phyloP scores from a whole-genome alignment of 2,797 vertebrate species.

The Sciurus vulgaris region DNA sequence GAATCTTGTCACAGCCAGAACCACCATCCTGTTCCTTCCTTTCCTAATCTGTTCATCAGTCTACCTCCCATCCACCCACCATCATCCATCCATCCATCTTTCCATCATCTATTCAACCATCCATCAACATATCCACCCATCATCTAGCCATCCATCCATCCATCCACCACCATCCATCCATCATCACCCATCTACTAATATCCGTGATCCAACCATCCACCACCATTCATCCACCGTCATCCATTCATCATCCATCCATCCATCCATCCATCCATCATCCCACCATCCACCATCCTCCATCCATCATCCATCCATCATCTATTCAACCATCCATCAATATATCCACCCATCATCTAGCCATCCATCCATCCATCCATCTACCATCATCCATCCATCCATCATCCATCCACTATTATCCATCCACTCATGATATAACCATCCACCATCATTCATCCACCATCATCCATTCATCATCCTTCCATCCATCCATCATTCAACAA shows the following conservation, averaged over 20 bases:
- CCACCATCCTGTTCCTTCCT: background rate
- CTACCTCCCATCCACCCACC: no score
- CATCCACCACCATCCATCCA: no score
- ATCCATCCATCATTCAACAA: no score
- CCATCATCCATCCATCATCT: rapidly evolving
- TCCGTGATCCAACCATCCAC: rapidly evolving
- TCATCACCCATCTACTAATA: no score
- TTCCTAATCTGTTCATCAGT: background rate
- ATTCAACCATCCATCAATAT: rapidly evolving
- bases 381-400: background rate
- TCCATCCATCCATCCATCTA: background rate
- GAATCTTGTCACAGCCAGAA: background rate
- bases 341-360: background rate
- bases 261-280: rapidly evolving
- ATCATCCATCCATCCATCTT: rapidly evolving
- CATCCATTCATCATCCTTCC: no score
- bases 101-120: rapidly evolving
- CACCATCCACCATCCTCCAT: background rate
- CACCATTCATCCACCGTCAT: no score
- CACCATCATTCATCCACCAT: no score
- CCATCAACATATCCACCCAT: background rate
- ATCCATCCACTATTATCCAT: no score
- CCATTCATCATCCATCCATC: rapidly evolving
- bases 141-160: no score
- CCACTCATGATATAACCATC: rapidly evolving